phyloP scores from a whole-genome alignment of 92 coral and sea anemone species.

The Pocillopora grandis region DNA sequence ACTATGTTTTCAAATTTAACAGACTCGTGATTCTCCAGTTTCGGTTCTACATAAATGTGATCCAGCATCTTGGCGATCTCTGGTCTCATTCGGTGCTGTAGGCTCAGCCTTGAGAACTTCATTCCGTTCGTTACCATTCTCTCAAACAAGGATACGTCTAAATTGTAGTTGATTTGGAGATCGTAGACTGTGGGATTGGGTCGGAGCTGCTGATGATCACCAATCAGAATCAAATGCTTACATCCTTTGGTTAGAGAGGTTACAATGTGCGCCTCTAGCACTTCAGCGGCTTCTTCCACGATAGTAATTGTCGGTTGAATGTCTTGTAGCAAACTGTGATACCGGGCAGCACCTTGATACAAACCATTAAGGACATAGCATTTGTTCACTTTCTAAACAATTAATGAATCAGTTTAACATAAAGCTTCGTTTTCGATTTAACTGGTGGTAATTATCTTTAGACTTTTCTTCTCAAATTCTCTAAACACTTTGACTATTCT shows the following conservation, averaged over 20 bases:
- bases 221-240: conserved; percentile 65
- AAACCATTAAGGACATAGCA: background rate
- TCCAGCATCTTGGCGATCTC: conserved; percentile 84
- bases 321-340: conserved; percentile 43
- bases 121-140: conserved; percentile 64
- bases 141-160: conserved; percentile 63
- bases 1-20: conserved; percentile 71
- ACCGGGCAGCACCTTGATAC: conserved; percentile 55
- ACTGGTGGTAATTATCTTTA: too few species aligned
- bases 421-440: too few species aligned
- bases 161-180: conserved; percentile 33
- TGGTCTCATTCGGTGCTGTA: conserved; percentile 95
- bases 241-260: conserved; percentile 62
- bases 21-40: conserved; percentile 73
- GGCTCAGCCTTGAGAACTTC: conserved; percentile 62
- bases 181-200: conserved; percentile 62
- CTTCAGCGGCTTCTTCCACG: conserved; percentile 78
- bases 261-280: conserved; percentile 59
- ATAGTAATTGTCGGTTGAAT: conserved; percentile 52
- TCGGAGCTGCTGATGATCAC: conserved; percentile 72
- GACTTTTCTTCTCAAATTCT: too few species aligned
- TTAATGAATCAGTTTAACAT: too few species aligned
- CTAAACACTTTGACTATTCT: too few species aligned
- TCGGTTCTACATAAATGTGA: conserved; percentile 69
- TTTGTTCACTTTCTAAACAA: too few species aligned